These are phyloP conservation scores for Marcusenius ussheri DNA, from an alignment of 2,113 vertebrate genomes.

Conservation along the genomic window DNA sequence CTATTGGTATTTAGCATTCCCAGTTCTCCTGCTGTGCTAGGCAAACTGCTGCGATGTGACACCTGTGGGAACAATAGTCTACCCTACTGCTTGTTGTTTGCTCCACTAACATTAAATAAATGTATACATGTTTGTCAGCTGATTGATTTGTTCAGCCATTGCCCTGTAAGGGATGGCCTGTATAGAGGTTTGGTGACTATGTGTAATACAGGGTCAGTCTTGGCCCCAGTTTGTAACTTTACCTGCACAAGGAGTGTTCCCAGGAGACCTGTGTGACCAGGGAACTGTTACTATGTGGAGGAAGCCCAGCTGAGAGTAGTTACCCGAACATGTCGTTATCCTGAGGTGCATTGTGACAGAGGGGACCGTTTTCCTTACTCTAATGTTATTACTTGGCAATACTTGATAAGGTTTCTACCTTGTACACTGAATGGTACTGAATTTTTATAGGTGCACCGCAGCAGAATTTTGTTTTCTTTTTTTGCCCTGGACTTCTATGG, in stretches of 20 bases:
- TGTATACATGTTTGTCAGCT: neutral
- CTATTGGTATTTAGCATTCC: neutral
- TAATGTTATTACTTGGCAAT: neutral
- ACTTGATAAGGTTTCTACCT: neutral
- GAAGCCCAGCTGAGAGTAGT: neutral
- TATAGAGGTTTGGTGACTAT: too few relatives aligned
- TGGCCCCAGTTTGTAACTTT: neutral
- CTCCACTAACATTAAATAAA: neutral
- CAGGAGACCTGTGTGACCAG: neutral
- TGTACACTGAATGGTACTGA: neutral
- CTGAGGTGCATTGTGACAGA: neutral
- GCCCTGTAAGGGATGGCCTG: neutral
- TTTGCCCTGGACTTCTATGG: neutral
- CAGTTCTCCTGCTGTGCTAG: neutral
- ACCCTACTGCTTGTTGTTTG: neutral
- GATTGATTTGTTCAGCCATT: neutral
- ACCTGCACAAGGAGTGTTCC: neutral
- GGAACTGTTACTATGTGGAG: neutral
- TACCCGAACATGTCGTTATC: neutral
- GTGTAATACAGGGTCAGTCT: neutral
- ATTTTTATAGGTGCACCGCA: neutral
- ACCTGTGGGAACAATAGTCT: neutral
- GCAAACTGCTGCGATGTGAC: neutral
- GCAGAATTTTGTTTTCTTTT: neutral
- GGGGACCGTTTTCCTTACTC: neutral